Percentiles rank a stretch among this genome's conserved stretches.
phyloP scores from a whole-genome alignment of 2,888 invertebrate species.

The Diaperis boleti region DNA sequence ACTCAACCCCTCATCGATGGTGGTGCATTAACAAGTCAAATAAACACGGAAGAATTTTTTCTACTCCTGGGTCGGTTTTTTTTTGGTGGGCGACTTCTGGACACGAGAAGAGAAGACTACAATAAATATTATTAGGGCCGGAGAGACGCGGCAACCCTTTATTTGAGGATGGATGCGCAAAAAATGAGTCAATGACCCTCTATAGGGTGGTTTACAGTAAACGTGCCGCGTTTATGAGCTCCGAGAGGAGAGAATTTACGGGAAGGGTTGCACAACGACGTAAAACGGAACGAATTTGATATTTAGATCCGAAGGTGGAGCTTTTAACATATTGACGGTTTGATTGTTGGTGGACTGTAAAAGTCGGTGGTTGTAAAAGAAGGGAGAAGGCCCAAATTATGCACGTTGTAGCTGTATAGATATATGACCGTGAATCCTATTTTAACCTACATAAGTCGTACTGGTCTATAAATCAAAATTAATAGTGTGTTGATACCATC shows the following conservation, averaged over 20 bases:
- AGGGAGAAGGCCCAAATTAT: too few species aligned
- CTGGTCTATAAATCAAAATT: too few species aligned
- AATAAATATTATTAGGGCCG: constrained; percentile 26
- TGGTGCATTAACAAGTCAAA: constrained; percentile 29
- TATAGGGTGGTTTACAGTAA: constrained; percentile 17
- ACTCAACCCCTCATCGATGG: constrained; percentile 18
- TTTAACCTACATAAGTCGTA: too few species aligned
- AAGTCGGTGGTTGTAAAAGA: too few species aligned
- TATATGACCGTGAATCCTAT: too few species aligned
- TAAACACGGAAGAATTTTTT: constrained; percentile 49
- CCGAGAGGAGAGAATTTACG: background rate
- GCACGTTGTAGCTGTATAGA: too few species aligned
- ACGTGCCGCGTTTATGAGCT: constrained; percentile 10
- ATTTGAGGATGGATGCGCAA: constrained; percentile 24
- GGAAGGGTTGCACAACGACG: background rate
- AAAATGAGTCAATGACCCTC: constrained; percentile 23
- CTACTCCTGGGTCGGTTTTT: constrained; percentile 2
- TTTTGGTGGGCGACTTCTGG: too few species aligned
- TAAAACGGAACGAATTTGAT: constrained; percentile 13
- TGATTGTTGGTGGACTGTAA: too few species aligned
- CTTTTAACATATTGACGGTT: too few species aligned
- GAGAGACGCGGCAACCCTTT: constrained; percentile 3
- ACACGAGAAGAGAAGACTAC: background rate
- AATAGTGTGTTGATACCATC: too few species aligned
- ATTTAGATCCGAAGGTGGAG: background rate